Conservation (phyloP, 2,113 vertebrate species). For the Peromyscus leucopus region DNA sequence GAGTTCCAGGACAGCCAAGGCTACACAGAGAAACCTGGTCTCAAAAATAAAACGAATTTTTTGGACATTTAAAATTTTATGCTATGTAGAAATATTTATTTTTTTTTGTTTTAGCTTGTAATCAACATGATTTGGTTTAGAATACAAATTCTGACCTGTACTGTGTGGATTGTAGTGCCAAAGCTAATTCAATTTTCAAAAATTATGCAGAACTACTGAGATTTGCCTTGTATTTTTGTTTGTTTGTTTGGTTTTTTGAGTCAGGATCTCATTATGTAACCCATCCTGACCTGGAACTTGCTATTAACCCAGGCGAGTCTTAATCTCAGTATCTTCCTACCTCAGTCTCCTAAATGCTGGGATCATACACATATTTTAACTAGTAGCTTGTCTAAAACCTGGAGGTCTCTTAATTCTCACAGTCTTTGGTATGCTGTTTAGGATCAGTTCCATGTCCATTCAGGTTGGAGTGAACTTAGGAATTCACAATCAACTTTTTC, state of each 20-base stretch:
- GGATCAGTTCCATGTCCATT: background rate
- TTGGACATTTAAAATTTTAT: constrained; percentile 1
- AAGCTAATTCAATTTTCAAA: constrained; percentile 42
- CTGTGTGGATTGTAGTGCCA: constrained; percentile 16
- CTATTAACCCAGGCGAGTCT: too few relatives aligned
- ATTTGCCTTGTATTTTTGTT: background rate
- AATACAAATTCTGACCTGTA: constrained; percentile 1
- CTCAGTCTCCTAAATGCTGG: background rate
- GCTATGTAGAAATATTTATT: background rate
- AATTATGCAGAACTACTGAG: constrained; percentile 14
- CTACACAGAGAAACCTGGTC: background rate
- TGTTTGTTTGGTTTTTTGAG: background rate
- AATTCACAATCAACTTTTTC: constrained; percentile 33
- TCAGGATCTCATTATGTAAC: background rate
- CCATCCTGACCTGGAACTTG: background rate
- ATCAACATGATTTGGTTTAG: constrained; percentile 9
- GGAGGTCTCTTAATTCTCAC: background rate
- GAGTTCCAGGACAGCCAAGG: background rate
- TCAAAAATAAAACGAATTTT: background rate
- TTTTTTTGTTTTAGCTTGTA: constrained; percentile 57
- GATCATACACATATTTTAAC: constrained; percentile 22
- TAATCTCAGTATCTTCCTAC: too few relatives aligned
- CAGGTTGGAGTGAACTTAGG: background rate
- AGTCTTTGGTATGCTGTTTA: background rate
- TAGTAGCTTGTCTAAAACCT: background rate